phyloP scores from a whole-genome alignment of 2,888 invertebrate genomes.

The Yponomeuta malinellus region DNA sequence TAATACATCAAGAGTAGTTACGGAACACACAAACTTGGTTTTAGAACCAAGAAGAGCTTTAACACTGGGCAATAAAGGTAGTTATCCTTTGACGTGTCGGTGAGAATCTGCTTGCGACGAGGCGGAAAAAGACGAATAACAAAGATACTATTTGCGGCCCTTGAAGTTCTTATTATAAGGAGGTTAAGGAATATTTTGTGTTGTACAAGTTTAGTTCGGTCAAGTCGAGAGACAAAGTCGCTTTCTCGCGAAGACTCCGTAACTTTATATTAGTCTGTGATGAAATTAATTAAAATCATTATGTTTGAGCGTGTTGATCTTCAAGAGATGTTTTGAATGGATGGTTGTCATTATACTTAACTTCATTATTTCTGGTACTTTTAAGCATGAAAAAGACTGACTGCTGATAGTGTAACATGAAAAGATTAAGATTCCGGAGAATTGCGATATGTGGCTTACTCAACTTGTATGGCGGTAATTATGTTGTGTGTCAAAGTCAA shows the following conservation, averaged over 20 bases:
- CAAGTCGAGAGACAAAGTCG: slow-evolving; percentile 22
- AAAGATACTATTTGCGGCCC: background rate
- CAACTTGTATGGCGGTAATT: too few relatives aligned
- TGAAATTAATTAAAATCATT: slow-evolving; percentile 23
- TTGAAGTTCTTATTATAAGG: background rate
- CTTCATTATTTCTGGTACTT: too few relatives aligned
- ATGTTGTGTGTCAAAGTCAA: too few relatives aligned
- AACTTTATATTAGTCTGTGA: slow-evolving; percentile 21
- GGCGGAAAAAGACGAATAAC: background rate
- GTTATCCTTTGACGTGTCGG: background rate
- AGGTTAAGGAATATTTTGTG: background rate
- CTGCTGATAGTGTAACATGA: too few relatives aligned
- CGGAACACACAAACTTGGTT: slow-evolving; percentile 1
- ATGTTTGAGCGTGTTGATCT: slow-evolving; percentile 14
- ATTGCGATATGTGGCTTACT: too few relatives aligned
- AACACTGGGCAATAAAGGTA: background rate
- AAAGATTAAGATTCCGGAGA: too few relatives aligned
- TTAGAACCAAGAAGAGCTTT: background rate
- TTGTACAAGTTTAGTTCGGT: background rate
- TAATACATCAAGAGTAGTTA: slow-evolving; percentile 25
- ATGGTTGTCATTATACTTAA: too few relatives aligned
- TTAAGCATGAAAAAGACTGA: too few relatives aligned
- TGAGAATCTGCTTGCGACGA: background rate
- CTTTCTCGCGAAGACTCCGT: slow-evolving; percentile 23
- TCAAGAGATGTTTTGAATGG: background rate